These are phyloP conservation scores for Pseudomugil gertrudae DNA, from an alignment of 2,797 vertebrate genomes.

Conservation along the genomic window DNA sequence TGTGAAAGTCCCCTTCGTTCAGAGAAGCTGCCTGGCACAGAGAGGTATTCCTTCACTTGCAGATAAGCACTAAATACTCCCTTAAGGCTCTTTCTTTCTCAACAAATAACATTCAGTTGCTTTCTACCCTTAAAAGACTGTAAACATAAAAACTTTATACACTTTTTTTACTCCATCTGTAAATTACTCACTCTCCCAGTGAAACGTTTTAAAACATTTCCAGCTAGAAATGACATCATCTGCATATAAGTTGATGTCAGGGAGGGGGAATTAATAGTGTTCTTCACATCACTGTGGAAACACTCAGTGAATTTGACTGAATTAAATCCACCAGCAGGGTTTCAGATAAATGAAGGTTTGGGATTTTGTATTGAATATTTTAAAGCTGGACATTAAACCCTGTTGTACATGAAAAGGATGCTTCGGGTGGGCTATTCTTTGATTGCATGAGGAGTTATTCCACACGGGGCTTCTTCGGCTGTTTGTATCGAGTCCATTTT, in stretches of 20 bases:
- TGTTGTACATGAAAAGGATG: neutral
- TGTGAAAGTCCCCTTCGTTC: conserved; percentile 1
- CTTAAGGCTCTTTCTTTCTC: conserved; percentile 17
- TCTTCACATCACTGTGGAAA: neutral
- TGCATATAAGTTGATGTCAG: neutral
- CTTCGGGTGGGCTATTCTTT: conserved; percentile 3
- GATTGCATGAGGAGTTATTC: neutral
- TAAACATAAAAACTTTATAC: conserved; percentile 15
- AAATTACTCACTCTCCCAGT: no score
- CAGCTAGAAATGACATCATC: neutral
- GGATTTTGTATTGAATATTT: conserved; percentile 8
- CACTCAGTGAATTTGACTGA: neutral
- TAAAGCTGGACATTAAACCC: neutral
- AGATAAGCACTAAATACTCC: conserved; percentile 35
- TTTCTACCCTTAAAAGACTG: conserved; percentile 13
- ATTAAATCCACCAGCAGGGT: neutral
- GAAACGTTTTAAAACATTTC: neutral
- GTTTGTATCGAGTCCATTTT: neutral
- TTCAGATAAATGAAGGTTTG: neutral
- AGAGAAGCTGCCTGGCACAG: conserved; percentile 2
- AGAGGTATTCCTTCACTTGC: conserved; percentile 4
- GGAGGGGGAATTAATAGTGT: neutral
- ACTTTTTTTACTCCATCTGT: no score
- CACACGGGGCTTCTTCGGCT: neutral
- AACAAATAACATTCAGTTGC: conserved; percentile 46